Percentiles rank a stretch among this genome's conserved stretches.
phyloP scores from a whole-genome alignment of 1,140 invertebrate genomes.

The Cotesia chilonis region DNA sequence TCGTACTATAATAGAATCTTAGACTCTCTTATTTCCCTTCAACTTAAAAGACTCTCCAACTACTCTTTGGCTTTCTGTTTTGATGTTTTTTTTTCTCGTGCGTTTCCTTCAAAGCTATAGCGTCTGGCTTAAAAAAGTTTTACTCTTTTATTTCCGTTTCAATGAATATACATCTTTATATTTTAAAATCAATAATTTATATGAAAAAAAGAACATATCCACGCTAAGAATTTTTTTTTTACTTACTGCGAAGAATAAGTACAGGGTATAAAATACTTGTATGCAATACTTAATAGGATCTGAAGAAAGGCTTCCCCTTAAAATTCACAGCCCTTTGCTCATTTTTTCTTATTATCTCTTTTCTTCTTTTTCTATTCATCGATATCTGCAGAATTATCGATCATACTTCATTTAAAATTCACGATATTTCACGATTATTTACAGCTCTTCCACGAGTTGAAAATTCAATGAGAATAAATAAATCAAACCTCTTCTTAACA shows the following conservation, averaged over 20 bases:
- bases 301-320: slow-evolving; percentile 54
- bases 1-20: slow-evolving; percentile 8
- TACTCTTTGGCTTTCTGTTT: neutral
- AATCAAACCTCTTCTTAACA: too few species aligned
- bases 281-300: slow-evolving; percentile 54
- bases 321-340: slow-evolving; percentile 42
- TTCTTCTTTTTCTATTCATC: neutral
- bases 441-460: too few species aligned
- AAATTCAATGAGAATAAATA: too few species aligned
- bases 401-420: neutral
- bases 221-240: neutral
- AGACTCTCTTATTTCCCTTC: slow-evolving; percentile 15
- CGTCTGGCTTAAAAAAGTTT: neutral
- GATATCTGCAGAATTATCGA: too few species aligned
- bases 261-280: neutral
- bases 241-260: slow-evolving; percentile 2
- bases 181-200: neutral
- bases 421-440: too few species aligned
- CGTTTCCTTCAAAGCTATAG: slow-evolving; percentile 1
- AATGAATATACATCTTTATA: slow-evolving; percentile 5
- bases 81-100: neutral
- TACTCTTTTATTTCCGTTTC: slow-evolving; percentile 9
- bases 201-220: neutral
- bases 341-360: slow-evolving; percentile 17
- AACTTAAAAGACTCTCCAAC: slow-evolving; percentile 17